Percentiles rank a stretch among this genome's conserved stretches.
phyloP scores from a whole-genome alignment of 2,888 invertebrate genomes.

The Stegana nigrithorax region DNA sequence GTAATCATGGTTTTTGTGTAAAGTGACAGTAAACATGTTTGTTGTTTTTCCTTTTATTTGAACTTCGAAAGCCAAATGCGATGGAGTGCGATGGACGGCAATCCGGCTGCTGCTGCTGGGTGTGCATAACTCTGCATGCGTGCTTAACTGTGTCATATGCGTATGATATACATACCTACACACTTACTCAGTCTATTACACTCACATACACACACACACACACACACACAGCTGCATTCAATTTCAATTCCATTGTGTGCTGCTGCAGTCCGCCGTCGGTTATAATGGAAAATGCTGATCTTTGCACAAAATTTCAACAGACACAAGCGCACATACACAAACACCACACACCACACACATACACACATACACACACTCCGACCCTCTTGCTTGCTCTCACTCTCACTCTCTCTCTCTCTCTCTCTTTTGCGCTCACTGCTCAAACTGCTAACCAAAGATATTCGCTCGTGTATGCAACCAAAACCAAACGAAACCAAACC shows the following conservation, averaged over 20 bases:
- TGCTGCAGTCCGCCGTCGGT: neutral
- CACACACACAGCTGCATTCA: slow-evolving; percentile 8
- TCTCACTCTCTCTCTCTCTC: too few relatives aligned
- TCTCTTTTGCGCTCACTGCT: too few relatives aligned
- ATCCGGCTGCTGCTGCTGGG: too few relatives aligned
- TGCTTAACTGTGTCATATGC: neutral
- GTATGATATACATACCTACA: slow-evolving; percentile 25
- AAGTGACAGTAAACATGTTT: slow-evolving; percentile 11
- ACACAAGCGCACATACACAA: too few relatives aligned
- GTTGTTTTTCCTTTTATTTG: neutral
- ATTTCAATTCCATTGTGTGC: neutral
- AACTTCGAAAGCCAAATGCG: too few relatives aligned
- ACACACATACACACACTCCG: too few relatives aligned
- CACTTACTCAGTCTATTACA: slow-evolving; percentile 5
- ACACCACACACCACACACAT: too few relatives aligned
- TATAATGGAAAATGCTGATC: slow-evolving; percentile 43
- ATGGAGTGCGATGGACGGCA: too few relatives aligned
- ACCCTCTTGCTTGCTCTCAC: too few relatives aligned
- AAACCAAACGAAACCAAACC: too few relatives aligned
- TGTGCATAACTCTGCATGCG: neutral
- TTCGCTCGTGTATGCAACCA: too few relatives aligned
- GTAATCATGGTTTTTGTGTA: slow-evolving; percentile 27
- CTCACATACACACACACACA: slow-evolving; percentile 19
- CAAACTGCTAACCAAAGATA: too few relatives aligned
- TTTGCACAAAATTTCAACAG: slow-evolving; percentile 53